Evolutionary conservation across 2,113 vertebrate genomes (phyloP).

Genomic region (Chloropsis hardwickii): DNA sequence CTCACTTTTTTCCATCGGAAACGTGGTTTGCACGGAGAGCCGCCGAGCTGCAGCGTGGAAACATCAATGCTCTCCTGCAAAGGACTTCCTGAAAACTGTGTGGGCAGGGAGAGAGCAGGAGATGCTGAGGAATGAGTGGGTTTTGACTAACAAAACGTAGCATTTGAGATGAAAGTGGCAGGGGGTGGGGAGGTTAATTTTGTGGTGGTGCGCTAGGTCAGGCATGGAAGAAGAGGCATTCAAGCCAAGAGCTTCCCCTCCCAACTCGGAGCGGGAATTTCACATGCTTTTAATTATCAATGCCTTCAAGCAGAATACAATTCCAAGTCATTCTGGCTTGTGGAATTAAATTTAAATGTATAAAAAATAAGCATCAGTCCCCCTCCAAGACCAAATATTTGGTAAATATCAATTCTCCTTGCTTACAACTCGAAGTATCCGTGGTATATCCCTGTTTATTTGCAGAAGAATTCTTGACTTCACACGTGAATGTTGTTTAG

Average conservation of each 20-base stretch:
- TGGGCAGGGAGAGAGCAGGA: neutral
- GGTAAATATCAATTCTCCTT: neutral
- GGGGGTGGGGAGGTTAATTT: conserved; percentile 8
- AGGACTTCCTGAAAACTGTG: neutral
- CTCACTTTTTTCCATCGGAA: accelerated
- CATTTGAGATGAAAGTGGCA: neutral
- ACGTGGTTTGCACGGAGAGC: accelerated
- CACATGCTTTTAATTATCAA: neutral
- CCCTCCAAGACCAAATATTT: neutral
- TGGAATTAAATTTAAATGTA: neutral
- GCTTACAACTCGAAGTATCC: neutral
- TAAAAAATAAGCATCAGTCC: neutral
- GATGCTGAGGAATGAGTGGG: neutral
- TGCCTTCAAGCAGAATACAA: neutral
- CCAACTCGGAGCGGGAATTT: neutral
- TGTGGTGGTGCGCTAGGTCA: conserved; percentile 21
- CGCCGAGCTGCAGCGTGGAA: accelerated
- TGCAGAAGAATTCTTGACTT: neutral
- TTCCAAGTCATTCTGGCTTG: neutral
- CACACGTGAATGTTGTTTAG: neutral
- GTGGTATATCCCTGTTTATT: neutral
- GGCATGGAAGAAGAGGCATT: conserved; percentile 6
- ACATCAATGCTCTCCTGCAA: accelerated
- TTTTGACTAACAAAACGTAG: neutral
- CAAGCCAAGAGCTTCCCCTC: neutral